Evolutionary conservation across 2,888 invertebrate species (phyloP).

Genomic region (Taenaris catops): DNA sequence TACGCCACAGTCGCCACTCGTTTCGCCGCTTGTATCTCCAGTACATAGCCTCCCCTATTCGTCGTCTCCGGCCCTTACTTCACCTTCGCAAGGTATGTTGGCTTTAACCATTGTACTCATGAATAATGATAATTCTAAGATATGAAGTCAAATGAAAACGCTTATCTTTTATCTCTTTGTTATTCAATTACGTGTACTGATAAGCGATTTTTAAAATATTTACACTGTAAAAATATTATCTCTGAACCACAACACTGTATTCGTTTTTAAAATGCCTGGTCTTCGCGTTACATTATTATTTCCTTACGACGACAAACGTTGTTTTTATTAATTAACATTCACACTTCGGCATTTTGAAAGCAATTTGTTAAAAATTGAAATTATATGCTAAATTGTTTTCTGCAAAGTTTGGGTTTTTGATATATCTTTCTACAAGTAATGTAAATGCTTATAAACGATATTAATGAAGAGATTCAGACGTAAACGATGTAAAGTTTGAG

Average conservation of each 20-base stretch:
- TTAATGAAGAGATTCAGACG: too few relatives aligned
- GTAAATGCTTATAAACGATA: too few relatives aligned
- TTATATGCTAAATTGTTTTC: too few relatives aligned
- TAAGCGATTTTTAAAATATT: slow-evolving; percentile 2
- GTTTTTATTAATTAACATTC: too few relatives aligned
- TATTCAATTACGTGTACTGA: slow-evolving; percentile 7
- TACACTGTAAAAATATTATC: background rate
- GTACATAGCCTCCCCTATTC: slow-evolving; percentile 46
- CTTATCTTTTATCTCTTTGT: slow-evolving; percentile 11
- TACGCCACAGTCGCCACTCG: slow-evolving; percentile 46
- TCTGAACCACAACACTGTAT: background rate
- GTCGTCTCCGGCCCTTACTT: slow-evolving; percentile 40
- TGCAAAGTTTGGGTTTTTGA: too few relatives aligned
- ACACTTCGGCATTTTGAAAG: too few relatives aligned
- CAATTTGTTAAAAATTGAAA: too few relatives aligned
- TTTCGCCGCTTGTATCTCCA: slow-evolving; percentile 59
- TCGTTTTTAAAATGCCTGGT: too few relatives aligned
- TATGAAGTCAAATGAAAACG: background rate
- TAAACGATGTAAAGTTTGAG: slow-evolving; percentile 7
- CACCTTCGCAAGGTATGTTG: slow-evolving; percentile 56
- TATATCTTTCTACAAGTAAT: too few relatives aligned
- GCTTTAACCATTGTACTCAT: background rate
- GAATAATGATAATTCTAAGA: slow-evolving; percentile 3
- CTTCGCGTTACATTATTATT: too few relatives aligned
- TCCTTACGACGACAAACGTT: too few relatives aligned